These are phyloP conservation scores for Zoanthus sansibaricus DNA, from an alignment of 92 coral and sea anemone species.

Conservation along the genomic window DNA sequence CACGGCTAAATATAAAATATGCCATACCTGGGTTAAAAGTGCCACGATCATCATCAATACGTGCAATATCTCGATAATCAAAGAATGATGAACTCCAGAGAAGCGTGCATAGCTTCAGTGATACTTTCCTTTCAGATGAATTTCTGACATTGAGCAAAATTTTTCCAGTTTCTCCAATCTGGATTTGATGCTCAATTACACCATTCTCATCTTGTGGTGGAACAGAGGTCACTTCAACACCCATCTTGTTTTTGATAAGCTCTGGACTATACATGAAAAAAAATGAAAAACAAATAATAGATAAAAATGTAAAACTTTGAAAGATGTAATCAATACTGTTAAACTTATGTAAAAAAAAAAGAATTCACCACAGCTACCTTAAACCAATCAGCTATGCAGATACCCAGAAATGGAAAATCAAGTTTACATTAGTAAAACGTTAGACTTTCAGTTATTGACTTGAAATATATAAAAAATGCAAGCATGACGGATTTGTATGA, in stretches of 20 bases:
- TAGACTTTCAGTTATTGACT: no score
- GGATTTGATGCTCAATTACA: conserved; percentile 64
- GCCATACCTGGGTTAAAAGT: conserved; percentile 54
- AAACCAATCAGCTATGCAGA: no score
- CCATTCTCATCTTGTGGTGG: conserved; percentile 74
- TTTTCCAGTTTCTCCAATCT: conserved; percentile 23
- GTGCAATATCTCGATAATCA: conserved; percentile 65
- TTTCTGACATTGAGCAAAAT: conserved; percentile 59
- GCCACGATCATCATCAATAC: conserved; percentile 21
- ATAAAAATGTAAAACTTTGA: not conserved
- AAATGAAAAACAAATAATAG: not conserved
- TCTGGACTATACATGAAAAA: conserved; percentile 54
- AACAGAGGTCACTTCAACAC: conserved; percentile 63
- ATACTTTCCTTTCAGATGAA: conserved; percentile 13
- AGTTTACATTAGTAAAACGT: no score
- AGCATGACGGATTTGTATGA: no score
- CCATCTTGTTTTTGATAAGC: conserved; percentile 67
- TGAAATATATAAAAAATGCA: no score
- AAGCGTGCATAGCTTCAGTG: conserved; percentile 40
- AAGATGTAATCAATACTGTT: no score
- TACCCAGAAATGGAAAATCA: no score
- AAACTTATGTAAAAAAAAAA: no score
- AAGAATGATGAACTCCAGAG: conserved; percentile 78
- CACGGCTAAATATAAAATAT: no score
- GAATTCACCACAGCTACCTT: no score